Percentiles rank a stretch among this genome's conserved stretches.
Evolutionary conservation across 2,797 vertebrate species (phyloP).

Genomic region (Pangasius mekongensis): DNA sequence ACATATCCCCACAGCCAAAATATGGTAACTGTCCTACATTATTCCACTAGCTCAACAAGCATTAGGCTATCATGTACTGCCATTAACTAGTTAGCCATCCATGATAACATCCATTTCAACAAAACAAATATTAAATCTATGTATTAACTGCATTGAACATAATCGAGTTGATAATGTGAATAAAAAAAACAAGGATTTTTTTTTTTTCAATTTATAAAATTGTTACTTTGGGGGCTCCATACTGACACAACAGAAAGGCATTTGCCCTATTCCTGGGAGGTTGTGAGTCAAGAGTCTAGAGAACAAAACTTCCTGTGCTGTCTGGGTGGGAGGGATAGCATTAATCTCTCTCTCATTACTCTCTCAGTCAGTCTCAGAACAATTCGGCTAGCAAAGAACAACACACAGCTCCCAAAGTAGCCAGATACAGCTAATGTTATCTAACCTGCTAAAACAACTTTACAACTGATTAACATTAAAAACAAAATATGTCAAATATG

Average conservation of each 20-base stretch:
- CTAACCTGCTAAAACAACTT: not conserved
- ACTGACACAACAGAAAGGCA: not conserved
- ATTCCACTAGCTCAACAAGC: not conserved
- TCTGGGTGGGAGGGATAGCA: not conserved
- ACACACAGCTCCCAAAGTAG: not conserved
- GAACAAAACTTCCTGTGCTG: not conserved
- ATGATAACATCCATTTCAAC: not conserved
- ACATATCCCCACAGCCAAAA: not conserved
- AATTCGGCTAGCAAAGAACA: not conserved
- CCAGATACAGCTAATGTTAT: not conserved
- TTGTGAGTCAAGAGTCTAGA: not conserved
- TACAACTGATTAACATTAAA: not conserved
- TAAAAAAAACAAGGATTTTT: not conserved
- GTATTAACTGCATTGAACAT: not conserved
- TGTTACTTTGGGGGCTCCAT: not conserved
- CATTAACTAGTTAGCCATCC: not conserved
- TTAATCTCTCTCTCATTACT: not conserved
- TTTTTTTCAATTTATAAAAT: not conserved
- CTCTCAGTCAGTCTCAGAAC: not conserved
- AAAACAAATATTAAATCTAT: not conserved
- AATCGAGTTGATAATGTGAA: not conserved
- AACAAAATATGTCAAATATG: not conserved
- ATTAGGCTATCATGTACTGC: not conserved
- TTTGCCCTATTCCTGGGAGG: not conserved
- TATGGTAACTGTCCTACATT: not conserved